Percentiles rank a stretch among this genome's conserved stretches.
phyloP scores from a whole-genome alignment of 2,113 vertebrate genomes.

The Chloropsis cyanopogon region DNA sequence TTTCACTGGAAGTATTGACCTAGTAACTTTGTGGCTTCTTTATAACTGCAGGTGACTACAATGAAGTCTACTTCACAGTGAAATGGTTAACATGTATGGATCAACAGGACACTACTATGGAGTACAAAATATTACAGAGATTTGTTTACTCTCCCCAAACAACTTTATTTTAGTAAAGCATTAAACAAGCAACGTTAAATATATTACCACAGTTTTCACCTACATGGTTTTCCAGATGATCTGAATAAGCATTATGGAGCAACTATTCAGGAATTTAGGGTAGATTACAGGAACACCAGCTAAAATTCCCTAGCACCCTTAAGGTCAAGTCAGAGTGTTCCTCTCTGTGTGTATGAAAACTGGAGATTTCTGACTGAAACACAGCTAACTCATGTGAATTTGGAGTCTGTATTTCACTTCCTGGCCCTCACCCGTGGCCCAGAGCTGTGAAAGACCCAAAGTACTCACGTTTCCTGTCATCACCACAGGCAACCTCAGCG shows the following conservation, averaged over 20 bases:
- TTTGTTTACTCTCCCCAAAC: background rate
- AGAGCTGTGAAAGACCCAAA: background rate
- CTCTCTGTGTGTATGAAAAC: background rate
- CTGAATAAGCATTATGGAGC: background rate
- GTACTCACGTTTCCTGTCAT: conserved; percentile 80
- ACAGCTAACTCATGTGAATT: background rate
- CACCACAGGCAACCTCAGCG: conserved; percentile 89
- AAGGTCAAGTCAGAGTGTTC: background rate
- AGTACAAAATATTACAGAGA: background rate
- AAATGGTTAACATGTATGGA: background rate
- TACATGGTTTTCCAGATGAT: background rate
- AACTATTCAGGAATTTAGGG: background rate
- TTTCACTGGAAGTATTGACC: background rate
- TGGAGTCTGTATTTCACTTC: background rate
- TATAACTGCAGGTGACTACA: background rate
- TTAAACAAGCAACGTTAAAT: background rate
- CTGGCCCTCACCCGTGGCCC: background rate
- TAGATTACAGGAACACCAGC: background rate
- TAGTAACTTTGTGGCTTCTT: background rate
- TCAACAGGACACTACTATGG: background rate
- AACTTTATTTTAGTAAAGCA: background rate
- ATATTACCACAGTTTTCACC: background rate
- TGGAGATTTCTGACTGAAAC: background rate
- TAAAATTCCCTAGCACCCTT: background rate
- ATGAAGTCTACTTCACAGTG: background rate